Evolutionary conservation across 2,797 vertebrate genomes (phyloP).

Genomic region (Pipistrellus kuhlii): DNA sequence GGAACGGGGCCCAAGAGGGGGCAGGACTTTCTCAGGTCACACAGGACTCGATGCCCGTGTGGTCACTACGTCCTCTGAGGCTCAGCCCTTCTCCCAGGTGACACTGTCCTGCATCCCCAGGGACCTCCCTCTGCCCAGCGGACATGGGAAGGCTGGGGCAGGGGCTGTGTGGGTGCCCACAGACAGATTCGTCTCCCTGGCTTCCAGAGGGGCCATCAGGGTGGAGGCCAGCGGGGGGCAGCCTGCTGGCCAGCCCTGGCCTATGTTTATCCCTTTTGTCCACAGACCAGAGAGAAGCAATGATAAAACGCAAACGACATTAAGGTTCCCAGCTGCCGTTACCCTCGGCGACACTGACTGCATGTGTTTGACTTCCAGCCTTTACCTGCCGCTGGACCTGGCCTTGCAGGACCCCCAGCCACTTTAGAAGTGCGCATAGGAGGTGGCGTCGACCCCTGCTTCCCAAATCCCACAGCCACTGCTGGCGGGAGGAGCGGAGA

Average conservation of each 20-base stretch:
- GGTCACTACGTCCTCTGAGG: not conserved
- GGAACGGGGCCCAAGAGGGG: not conserved
- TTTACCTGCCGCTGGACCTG: not conserved
- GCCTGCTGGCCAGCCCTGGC: not conserved
- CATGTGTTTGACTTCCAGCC: not conserved
- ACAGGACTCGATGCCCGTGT: rapidly evolving
- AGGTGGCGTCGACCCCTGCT: not conserved
- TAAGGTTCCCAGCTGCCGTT: not conserved
- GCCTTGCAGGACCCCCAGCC: not conserved
- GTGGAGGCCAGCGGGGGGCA: rapidly evolving
- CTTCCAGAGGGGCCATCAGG: no score
- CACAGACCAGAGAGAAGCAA: not conserved
- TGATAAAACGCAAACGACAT: rapidly evolving
- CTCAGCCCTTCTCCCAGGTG: not conserved
- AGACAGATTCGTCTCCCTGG: not conserved
- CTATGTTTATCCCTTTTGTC: no score
- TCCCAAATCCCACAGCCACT: not conserved
- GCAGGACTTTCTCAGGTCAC: not conserved
- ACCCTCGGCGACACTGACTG: rapidly evolving
- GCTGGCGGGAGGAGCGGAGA: constrained; percentile 12
- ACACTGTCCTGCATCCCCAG: rapidly evolving
- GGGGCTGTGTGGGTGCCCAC: rapidly evolving
- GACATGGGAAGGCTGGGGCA: not conserved
- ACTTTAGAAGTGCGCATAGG: not conserved
- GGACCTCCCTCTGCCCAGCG: rapidly evolving